Base-by-base conservation (phyloP, 2,113 vertebrate species). In the Canis aureus region DNA sequence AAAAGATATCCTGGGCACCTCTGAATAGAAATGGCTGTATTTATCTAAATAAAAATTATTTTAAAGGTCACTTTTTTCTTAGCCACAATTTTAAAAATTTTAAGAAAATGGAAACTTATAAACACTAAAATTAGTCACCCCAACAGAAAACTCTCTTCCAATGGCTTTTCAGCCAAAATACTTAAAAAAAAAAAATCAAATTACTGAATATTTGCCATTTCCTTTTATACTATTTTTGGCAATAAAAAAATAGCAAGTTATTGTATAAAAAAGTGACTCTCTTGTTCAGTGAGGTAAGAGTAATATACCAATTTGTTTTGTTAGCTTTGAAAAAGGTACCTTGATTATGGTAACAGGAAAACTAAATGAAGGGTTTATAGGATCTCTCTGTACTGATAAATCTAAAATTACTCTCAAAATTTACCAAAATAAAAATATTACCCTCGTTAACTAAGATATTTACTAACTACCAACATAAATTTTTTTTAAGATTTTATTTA, bases 21-120 rank as follows among this genome's bases (percentile, higher is more conserved):
- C 38, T 78, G 49, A 94, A 60, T 19, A 96, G 6, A 89, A 95
- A 85, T 60, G 4, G 20, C 5, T 93, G 0, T 43, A 76, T 38
- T 94, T 93, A 91, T 38, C n/a, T 55, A 38, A 93, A 80, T 25
- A 76, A 88, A 96, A 89, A 71, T 51, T 73, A 90, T 55, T 85
- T 94, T 43, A 43, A 43, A 43, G 43, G 43, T 83, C 27, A 88
- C 23, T 62, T 15, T 66, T 84, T 80, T 94, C 67, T 53, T 76
- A 76, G 57, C 5, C 9, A 66, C 35, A 80, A 59, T 73, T 78
- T n/a, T 69, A 84, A 20, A 76, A 78, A 66, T 74, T 53, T 35
- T 29, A 74, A 71, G 55, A 76, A 64, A 81, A 53, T 57, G 78
- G 3, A 43, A 84, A 83, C 19, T 92, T 81, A 25, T 15, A 86